These are phyloP conservation scores for Akabosia matsudoensis DNA, from an alignment of 1,140 invertebrate species.

Conservation along the genomic window DNA sequence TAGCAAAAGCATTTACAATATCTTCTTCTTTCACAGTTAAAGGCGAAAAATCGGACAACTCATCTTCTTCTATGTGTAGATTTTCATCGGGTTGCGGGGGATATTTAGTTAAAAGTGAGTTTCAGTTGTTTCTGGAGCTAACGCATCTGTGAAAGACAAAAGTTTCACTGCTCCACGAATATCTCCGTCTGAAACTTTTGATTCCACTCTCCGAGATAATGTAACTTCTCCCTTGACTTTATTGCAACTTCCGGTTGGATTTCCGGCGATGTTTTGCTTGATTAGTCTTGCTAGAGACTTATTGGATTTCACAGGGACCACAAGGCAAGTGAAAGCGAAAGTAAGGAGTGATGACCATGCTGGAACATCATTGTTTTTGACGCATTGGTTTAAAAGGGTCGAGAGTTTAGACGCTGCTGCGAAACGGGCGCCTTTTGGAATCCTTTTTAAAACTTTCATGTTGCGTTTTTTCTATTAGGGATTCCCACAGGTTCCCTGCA, in stretches of 20 bases:
- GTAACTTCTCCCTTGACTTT: background rate
- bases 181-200: background rate
- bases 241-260: background rate
- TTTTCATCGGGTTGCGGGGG: background rate
- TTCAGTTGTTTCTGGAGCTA: background rate
- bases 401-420: background rate
- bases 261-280: background rate
- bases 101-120: background rate
- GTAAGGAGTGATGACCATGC: background rate
- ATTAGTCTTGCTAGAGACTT: background rate
- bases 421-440: background rate
- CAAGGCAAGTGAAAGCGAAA: background rate
- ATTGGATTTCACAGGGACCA: background rate
- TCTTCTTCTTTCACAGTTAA: background rate
- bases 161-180: background rate
- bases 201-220: background rate
- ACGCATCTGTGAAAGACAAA: background rate
- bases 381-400: background rate
- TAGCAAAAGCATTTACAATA: background rate
- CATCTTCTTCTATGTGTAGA: too few species aligned
- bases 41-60: background rate
- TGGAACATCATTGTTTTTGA: background rate
- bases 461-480: too few species aligned
- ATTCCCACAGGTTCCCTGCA: too few species aligned
- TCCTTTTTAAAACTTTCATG: too few species aligned